Conservation (phyloP, 1,140 invertebrate species). For the Acromyrmex echinatior region DNA sequence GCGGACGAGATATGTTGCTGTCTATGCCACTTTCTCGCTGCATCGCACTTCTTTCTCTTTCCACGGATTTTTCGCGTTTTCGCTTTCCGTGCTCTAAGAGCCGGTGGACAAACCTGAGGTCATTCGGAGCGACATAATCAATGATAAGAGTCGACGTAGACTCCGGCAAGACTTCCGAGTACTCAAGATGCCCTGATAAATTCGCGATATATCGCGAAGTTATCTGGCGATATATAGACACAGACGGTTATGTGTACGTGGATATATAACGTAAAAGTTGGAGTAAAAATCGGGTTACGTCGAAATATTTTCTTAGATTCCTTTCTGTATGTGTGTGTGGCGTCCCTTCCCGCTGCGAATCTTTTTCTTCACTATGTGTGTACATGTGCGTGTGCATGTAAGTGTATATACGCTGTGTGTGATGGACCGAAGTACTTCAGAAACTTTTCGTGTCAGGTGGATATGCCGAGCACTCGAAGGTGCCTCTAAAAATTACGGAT, state of each 20-base stretch:
- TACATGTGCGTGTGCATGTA: not conserved
- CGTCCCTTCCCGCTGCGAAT: slow-evolving; percentile 1
- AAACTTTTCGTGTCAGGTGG: slow-evolving; percentile 66
- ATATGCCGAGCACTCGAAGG: slow-evolving; percentile 72
- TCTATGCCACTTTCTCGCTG: slow-evolving; percentile 35
- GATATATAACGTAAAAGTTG: slow-evolving; percentile 53
- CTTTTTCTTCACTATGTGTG: not conserved
- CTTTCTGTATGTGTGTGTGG: not conserved
- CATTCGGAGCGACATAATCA: slow-evolving; percentile 75
- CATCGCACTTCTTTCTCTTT: slow-evolving; percentile 13
- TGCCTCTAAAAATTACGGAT: slow-evolving; percentile 69
- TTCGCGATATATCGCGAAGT: slow-evolving; percentile 71
- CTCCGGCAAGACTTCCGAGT: slow-evolving; percentile 65
- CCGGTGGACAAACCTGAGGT: slow-evolving; percentile 4
- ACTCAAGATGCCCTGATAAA: slow-evolving; percentile 75
- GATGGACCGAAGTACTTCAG: slow-evolving; percentile 57
- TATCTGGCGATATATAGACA: slow-evolving; percentile 39
- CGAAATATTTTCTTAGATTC: slow-evolving; percentile 73
- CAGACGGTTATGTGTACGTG: slow-evolving; percentile 5
- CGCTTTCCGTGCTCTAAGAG: not conserved
- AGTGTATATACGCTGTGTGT: not conserved
- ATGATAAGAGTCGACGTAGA: slow-evolving; percentile 67
- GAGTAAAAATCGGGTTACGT: slow-evolving; percentile 67
- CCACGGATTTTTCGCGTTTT: slow-evolving; percentile 3
- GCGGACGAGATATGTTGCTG: slow-evolving; percentile 38